These are phyloP conservation scores for Drosophila kanekoi DNA, from an alignment of 2,888 invertebrate species.

Conservation along the genomic window DNA sequence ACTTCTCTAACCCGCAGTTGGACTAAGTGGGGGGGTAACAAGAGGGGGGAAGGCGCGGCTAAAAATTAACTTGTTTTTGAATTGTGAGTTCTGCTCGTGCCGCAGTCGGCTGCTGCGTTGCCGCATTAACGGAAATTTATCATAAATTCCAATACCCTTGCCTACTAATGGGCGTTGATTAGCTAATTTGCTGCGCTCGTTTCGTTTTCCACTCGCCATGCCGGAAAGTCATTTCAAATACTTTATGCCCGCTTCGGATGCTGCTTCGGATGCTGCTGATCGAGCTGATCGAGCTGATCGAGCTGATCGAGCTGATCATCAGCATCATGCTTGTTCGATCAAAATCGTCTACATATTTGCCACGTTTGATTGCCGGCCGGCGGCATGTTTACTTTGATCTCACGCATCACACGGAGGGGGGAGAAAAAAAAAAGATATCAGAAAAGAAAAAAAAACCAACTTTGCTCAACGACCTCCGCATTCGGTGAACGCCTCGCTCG, in stretches of 20 bases:
- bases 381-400: conserved; percentile 80
- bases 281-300: conserved; percentile 37
- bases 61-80: conserved; percentile 80
- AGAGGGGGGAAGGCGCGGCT: not conserved
- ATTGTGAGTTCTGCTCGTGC: conserved; percentile 77
- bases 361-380: conserved; percentile 50
- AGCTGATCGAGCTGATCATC: conserved; percentile 30
- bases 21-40: not conserved
- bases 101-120: conserved; percentile 21
- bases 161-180: conserved; percentile 80
- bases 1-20: conserved; percentile 21
- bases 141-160: conserved; percentile 79
- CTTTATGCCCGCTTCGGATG: conserved; percentile 43
- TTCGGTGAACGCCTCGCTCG: conserved; percentile 24
- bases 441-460: conserved; percentile 30
- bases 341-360: conserved; percentile 71
- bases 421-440: not conserved
- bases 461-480: conserved; percentile 45
- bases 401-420: conserved; percentile 29
- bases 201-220: conserved; percentile 67
- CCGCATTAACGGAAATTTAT: conserved; percentile 77
- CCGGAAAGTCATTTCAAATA: conserved; percentile 73
- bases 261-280: conserved; percentile 34
- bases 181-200: conserved; percentile 81
- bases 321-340: conserved; percentile 68